Conservation (phyloP, 1,140 invertebrate genomes). For the Stenopsyche tienmushanensis region DNA sequence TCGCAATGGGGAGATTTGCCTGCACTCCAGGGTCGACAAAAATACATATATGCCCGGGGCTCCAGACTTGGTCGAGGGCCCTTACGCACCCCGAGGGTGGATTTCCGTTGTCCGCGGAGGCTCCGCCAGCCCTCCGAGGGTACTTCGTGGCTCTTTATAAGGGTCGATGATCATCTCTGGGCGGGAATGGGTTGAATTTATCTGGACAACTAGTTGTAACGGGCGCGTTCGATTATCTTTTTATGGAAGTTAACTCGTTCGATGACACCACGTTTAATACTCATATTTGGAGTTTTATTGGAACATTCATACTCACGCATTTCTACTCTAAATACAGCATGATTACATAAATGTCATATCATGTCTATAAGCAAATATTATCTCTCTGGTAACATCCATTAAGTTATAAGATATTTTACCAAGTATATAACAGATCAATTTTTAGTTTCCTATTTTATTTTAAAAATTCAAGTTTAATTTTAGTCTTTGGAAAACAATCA, state of each 20-base stretch:
- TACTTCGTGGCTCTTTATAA: slow-evolving; percentile 6
- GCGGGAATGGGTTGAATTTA: slow-evolving; percentile 6
- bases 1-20: not conserved
- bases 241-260: not conserved
- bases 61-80: slow-evolving; percentile 14
- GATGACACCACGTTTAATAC: no score
- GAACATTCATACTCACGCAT: no score
- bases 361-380: no score
- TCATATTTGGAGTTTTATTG: no score
- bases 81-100: not conserved
- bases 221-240: slow-evolving; percentile 21
- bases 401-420: no score
- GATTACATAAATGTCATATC: no score
- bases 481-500: no score
- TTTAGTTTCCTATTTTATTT: no score
- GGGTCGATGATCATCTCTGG: slow-evolving; percentile 14
- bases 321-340: no score
- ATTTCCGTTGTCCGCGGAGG: not conserved
- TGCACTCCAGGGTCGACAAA: not conserved
- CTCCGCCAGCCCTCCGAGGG: not conserved
- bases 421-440: no score
- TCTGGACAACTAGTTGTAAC: slow-evolving; percentile 26
- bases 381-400: no score
- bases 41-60: slow-evolving; percentile 20
- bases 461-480: no score